Conservation (phyloP, 1,140 invertebrate species). For the Pseudomyrmex sp. region DNA sequence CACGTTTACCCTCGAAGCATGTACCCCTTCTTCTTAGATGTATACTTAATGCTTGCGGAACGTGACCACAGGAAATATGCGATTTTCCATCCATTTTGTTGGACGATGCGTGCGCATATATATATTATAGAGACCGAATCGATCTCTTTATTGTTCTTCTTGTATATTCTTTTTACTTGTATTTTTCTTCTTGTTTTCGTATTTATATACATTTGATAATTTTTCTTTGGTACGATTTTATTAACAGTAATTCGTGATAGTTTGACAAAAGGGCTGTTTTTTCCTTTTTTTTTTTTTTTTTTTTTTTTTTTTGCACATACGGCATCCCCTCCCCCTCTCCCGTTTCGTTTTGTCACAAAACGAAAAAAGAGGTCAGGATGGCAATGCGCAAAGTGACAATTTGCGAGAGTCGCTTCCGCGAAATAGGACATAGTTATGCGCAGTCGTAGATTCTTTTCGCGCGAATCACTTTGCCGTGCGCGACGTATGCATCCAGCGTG, state of each 20-base stretch:
- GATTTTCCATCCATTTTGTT: neutral
- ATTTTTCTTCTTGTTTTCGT: neutral
- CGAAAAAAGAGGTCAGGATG: conserved; percentile 15
- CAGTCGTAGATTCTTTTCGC: conserved; percentile 41
- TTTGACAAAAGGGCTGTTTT: neutral
- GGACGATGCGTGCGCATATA: neutral
- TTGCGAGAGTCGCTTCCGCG: conserved; percentile 18
- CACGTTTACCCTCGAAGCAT: conserved; percentile 26
- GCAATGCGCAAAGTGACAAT: conserved; percentile 17
- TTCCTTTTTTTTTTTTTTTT: neutral
- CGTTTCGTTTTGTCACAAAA: neutral
- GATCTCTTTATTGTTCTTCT: conserved; percentile 2
- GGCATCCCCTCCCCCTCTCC: too few relatives aligned
- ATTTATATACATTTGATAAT: neutral
- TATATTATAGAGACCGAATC: neutral
- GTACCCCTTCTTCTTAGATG: conserved; percentile 1
- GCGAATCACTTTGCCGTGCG: conserved; percentile 21
- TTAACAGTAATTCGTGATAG: conserved; percentile 1
- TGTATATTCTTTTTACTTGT: too few relatives aligned
- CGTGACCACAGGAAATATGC: neutral
- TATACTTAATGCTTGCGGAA: conserved; percentile 18
- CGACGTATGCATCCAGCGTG: neutral
- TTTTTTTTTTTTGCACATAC: conserved; percentile 7
- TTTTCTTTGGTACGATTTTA: neutral
- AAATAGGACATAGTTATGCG: conserved; percentile 21